Conservation (phyloP, 2,888 invertebrate species). For the Drosophila koepferae region DNA sequence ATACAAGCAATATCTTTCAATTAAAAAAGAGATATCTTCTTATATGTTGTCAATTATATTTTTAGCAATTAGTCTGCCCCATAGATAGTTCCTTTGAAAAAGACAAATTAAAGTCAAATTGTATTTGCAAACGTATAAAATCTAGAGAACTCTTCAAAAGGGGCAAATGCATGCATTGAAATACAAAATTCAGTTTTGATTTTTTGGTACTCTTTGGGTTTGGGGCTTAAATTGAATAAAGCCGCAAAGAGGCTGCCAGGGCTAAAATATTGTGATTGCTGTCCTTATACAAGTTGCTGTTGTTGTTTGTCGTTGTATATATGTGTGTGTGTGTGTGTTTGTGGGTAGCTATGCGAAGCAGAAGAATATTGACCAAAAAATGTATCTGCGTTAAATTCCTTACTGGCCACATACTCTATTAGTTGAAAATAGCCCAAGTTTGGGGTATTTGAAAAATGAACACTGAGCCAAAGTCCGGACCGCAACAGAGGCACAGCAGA, state of each 20-base stretch:
- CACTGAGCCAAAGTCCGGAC: conserved; percentile 35
- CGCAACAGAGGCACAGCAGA: conserved; percentile 5
- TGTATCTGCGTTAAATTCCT: conserved; percentile 61
- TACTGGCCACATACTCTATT: conserved; percentile 70
- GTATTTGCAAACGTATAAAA: conserved; percentile 11
- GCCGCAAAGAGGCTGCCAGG: conserved; percentile 8
- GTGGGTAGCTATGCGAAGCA: conserved; percentile 3
- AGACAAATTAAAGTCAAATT: not conserved
- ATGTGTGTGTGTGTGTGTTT: not conserved
- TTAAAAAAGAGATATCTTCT: not conserved
- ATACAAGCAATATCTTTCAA: not conserved
- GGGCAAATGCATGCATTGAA: not conserved
- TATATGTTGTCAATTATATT: not conserved
- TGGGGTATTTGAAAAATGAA: conserved; percentile 72
- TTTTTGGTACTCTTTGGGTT: conserved; percentile 6
- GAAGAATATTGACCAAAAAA: conserved; percentile 52
- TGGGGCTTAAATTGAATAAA: conserved; percentile 24
- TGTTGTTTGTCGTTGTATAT: not conserved
- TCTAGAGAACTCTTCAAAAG: not conserved
- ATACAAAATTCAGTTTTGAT: conserved; percentile 18
- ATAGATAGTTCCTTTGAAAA: not conserved
- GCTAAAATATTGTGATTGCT: conserved; percentile 10
- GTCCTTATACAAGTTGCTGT: conserved; percentile 4
- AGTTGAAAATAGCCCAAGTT: conserved; percentile 72
- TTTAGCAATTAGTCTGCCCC: not conserved